Base-by-base conservation (phyloP, 2,888 invertebrate species). In the Clostera curtula region DNA sequence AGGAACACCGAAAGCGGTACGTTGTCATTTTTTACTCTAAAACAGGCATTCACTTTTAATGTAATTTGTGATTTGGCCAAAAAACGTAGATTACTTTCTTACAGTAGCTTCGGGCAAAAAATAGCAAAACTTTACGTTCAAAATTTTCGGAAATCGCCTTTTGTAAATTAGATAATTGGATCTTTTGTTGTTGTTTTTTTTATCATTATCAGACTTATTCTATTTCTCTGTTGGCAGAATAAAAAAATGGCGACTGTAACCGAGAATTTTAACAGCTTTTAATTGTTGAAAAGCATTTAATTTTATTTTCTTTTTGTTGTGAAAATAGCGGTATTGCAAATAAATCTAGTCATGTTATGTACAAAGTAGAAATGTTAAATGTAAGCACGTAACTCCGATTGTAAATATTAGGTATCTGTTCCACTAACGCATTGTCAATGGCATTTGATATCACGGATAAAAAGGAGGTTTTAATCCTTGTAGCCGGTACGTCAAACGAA, bases 341-440 rank as follows among this genome's bases (percentile, higher is more conserved):
- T 48, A 51, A 50, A 11, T 68, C 82, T 82, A 82, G 82, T 82
- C 82, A 80, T 69, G 63, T 43, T 49, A 53, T 82, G 82, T 80
- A 80, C 79, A 82, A 76, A 82, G 61, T 76, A 75, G 31, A 45
- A 36, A 25, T 40, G 32, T 49, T 38, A 44, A 41, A 36, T 46
- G 33, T 61, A 49, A 51, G 38, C 35, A 49, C 39, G 25, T 51
- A 56, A 48, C 40, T 39, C 21, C 34, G 35, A 28, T 11, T 65
- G 63, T 65, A 63, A 54, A 61, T 62, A 64, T 43, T 39, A 40
- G 35, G 23, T 31, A 18, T 34, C 42, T 50, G 55, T 45, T 48
- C 25, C 62, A 66, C 54, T 51, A 29, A 24, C 3, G 27, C 34
- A 25, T 20, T 30, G 26, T 19, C 28, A 38, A 38, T 23, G 36